Conservation (phyloP, 2,797 vertebrate species). For the Notamacropus eugenii region DNA sequence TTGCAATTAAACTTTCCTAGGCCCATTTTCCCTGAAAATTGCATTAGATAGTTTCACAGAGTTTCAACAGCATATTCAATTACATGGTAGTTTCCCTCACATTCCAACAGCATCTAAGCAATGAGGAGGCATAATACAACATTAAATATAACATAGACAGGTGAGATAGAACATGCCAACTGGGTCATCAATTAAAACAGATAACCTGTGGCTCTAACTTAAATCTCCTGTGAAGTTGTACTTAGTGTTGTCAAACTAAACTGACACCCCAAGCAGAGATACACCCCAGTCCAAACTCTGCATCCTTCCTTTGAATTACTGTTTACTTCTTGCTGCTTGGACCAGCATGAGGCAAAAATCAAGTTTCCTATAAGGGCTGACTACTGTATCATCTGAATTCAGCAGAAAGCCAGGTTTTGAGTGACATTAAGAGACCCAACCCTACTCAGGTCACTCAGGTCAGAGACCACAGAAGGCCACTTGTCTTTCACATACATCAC, state of each 20-base stretch:
- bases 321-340: neutral
- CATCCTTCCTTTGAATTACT: neutral
- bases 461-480: constrained; percentile 22
- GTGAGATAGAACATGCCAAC: constrained; percentile 38
- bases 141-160: constrained; percentile 61
- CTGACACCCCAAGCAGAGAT: constrained; percentile 2
- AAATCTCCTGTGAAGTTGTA: neutral
- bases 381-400: constrained; percentile 36
- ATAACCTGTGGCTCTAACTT: constrained; percentile 47
- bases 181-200: constrained; percentile 62
- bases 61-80: constrained; percentile 77
- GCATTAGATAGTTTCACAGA: constrained; percentile 73
- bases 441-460: constrained; percentile 16
- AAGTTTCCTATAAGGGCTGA: constrained; percentile 36
- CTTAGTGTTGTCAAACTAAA: constrained; percentile 5
- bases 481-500: constrained; percentile 10
- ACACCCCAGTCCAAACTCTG: constrained; percentile 15
- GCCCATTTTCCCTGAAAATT: constrained; percentile 66
- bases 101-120: constrained; percentile 44
- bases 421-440: constrained; percentile 5
- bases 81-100: constrained; percentile 62
- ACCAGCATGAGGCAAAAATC: constrained; percentile 10
- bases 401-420: constrained; percentile 57
- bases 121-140: neutral
- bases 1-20: constrained; percentile 63